These are phyloP conservation scores for Ctenoplectra terminalis DNA, from an alignment of 1,140 invertebrate species.

Conservation along the genomic window DNA sequence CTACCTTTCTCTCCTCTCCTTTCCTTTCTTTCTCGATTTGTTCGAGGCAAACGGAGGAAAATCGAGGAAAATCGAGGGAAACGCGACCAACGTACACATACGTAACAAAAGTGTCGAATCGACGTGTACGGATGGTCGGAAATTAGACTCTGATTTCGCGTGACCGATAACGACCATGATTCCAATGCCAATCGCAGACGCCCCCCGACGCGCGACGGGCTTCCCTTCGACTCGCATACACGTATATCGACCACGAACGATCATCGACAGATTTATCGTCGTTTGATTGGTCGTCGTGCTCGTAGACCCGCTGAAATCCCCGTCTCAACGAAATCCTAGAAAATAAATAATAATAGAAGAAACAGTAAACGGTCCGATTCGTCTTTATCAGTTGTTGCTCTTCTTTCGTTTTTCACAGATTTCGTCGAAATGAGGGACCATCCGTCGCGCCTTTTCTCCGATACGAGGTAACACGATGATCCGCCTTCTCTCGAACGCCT, in stretches of 20 bases:
- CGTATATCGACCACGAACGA: not conserved
- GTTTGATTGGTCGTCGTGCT: not conserved
- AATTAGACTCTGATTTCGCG: not conserved
- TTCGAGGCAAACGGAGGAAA: too few relatives aligned
- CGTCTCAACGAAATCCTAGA: not conserved
- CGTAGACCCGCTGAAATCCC: not conserved
- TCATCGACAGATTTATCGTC: not conserved
- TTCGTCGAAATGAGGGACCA: slow-evolving; percentile 66
- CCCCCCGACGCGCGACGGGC: not conserved
- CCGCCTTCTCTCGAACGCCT: not conserved
- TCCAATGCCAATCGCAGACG: not conserved
- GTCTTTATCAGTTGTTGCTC: not conserved
- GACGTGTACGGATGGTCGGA: too few relatives aligned
- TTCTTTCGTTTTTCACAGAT: slow-evolving; percentile 54
- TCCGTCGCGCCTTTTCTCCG: slow-evolving; percentile 52
- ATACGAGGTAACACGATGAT: slow-evolving; percentile 54
- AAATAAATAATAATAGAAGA: not conserved
- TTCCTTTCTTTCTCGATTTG: too few relatives aligned
- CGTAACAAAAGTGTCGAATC: too few relatives aligned
- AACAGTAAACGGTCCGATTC: not conserved
- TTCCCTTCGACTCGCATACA: too few relatives aligned
- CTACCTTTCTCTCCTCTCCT: too few relatives aligned
- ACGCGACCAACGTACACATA: too few relatives aligned
- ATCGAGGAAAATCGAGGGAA: too few relatives aligned
- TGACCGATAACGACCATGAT: not conserved